phyloP scores from a whole-genome alignment of 1,140 invertebrate species.

The Pentalonia nigronervosa region DNA sequence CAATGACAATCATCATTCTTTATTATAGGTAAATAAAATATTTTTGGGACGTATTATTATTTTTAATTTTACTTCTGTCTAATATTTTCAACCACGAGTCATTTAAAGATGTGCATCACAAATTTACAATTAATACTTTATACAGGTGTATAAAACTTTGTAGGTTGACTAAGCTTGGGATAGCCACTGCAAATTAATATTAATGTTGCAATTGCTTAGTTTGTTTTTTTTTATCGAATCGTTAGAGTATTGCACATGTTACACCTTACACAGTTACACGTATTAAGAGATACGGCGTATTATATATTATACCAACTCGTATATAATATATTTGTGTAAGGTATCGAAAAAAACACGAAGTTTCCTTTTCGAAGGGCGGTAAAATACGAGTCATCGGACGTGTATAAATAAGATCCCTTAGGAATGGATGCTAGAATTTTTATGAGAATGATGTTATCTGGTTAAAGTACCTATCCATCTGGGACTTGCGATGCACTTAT shows the following conservation, averaged over 20 bases:
- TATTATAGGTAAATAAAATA: not conserved
- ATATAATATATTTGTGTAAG: not conserved
- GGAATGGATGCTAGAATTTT: constrained; percentile 39
- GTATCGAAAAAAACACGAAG: not conserved
- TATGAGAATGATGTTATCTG: constrained; percentile 28
- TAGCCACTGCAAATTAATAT: not conserved
- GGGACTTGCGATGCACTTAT: constrained; percentile 2
- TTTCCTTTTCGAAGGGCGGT: not conserved
- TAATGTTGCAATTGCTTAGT: not conserved
- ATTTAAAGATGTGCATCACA: not conserved
- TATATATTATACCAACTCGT: not conserved
- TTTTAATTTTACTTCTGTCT: not conserved
- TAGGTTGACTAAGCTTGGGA: not conserved
- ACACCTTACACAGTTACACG: not conserved
- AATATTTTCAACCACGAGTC: not conserved
- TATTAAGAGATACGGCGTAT: not conserved
- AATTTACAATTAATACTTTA: not conserved
- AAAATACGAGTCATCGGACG: constrained; percentile 17
- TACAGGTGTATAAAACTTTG: not conserved
- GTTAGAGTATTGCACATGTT: not conserved
- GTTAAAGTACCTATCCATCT: not conserved
- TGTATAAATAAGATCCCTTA: constrained; percentile 27
- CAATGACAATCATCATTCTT: not conserved
- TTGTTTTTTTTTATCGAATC: not conserved
- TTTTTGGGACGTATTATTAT: not conserved